Conservation (phyloP, 2,113 vertebrate species). For the Argyrosomus japonicus region DNA sequence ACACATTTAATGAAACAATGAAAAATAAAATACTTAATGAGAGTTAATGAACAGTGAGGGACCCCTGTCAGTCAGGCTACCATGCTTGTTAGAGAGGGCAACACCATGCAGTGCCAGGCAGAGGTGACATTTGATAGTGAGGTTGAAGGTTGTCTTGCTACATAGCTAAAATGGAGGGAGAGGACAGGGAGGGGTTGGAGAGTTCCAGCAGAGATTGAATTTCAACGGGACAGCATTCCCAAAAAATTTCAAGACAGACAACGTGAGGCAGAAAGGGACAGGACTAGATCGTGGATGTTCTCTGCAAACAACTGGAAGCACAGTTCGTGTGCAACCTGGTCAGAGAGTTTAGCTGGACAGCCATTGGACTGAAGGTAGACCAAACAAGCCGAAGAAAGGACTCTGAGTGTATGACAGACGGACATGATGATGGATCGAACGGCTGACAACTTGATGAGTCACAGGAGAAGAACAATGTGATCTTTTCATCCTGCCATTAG, state of each 20-base stretch:
- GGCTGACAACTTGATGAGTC: conserved; percentile 50
- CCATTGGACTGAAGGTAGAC: conserved; percentile 18
- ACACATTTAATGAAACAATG: background rate
- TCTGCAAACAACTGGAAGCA: conserved; percentile 67
- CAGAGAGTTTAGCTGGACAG: conserved; percentile 16
- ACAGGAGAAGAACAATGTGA: conserved; percentile 66
- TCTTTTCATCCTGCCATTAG: conserved; percentile 46
- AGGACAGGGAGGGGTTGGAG: conserved; percentile 63
- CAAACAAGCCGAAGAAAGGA: conserved; percentile 16
- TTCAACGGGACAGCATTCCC: conserved; percentile 87
- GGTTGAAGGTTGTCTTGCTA: conserved; percentile 75
- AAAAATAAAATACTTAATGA: background rate
- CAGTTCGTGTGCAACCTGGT: conserved; percentile 32
- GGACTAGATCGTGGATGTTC: conserved; percentile 61
- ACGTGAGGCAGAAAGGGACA: conserved; percentile 65
- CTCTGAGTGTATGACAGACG: conserved; percentile 43
- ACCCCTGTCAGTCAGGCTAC: conserved; percentile 42
- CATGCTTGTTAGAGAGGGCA: conserved; percentile 53
- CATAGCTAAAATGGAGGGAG: conserved; percentile 70
- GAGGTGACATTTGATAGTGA: conserved; percentile 76
- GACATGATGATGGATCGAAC: conserved; percentile 58
- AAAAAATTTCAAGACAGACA: conserved; percentile 72
- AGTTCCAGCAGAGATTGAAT: conserved; percentile 80
- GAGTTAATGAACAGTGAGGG: conserved; percentile 16
- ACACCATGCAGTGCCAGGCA: conserved; percentile 43